Base-by-base conservation (phyloP, 2,888 invertebrate species). In the Scaptomyza flava region DNA sequence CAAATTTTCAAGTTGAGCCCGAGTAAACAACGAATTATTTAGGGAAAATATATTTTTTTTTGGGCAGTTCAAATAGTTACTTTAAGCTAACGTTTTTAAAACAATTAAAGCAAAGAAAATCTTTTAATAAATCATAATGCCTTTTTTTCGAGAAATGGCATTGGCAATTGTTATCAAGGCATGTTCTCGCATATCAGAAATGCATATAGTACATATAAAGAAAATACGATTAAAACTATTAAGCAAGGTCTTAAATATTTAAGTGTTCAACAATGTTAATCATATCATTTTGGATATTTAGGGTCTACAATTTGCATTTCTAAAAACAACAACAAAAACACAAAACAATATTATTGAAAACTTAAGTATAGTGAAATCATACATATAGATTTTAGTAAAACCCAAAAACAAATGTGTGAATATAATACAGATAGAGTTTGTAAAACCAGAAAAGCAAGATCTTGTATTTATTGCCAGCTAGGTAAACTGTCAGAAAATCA, bases 91-190 rank as follows among this genome's bases (percentile, higher is more conserved):
- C 33, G 58, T 58, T 72, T 62, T 50, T 14, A 42, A 46, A 41
- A 41, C 41, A 41, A 41, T 9, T 50, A 30, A 30, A 27, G 6
- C 0, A 38, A 34, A 57, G 12, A 17, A 38, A 46, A 47, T 30
- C 30, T 50, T 68, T 61, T 50, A 31, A 52, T 33, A 45, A 30
- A 54, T 57, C 36, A 47, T n/a, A 27, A 54, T 42, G 56, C 34
- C 57, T 67, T 59, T 74, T 70, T 66, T 34, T 23, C 53, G 46
- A 75, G 7, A 65, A 57, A 75, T 50, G 74, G 59, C 45, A 53
- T 50, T 74, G 68, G 77, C 84, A 84, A 81, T 84, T 82, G 82
- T 87, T 82, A 82, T 69, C 81, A 72, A 81, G 76, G 81, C 81
- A 87, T 84, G 41, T 79, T 77, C 48, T 77, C 46, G 73, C 87